phyloP scores from a whole-genome alignment of 2,113 vertebrate genomes.

The Silurus glanis region DNA sequence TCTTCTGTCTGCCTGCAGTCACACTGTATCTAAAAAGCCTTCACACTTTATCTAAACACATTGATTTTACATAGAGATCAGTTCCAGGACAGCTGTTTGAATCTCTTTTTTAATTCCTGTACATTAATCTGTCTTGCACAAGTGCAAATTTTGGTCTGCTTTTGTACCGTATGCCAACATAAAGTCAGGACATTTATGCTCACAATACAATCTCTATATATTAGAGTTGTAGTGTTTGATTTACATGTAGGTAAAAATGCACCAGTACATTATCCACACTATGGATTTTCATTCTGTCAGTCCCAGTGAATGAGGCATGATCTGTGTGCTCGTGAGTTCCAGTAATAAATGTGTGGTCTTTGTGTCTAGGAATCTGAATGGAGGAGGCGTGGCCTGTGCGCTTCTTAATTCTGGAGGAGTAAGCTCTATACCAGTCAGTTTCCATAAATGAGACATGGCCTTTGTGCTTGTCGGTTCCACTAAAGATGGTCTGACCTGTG shows the following conservation, averaged over 20 bases:
- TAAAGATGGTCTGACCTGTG: neutral
- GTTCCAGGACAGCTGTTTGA: constrained; percentile 1
- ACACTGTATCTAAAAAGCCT: neutral
- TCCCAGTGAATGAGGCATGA: neutral
- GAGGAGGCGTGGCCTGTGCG: neutral
- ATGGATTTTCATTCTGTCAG: neutral
- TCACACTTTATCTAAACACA: neutral
- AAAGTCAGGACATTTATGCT: neutral
- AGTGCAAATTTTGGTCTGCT: neutral
- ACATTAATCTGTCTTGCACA: neutral
- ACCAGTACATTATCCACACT: neutral
- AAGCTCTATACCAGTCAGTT: neutral
- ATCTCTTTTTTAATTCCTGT: neutral
- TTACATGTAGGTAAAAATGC: neutral
- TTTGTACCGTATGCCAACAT: neutral
- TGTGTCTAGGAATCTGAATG: no score
- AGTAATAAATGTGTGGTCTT: neutral
- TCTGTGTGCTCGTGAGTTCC: neutral
- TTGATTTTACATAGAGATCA: constrained; percentile 14
- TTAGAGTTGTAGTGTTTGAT: neutral
- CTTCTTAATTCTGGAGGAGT: neutral
- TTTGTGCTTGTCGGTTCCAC: neutral
- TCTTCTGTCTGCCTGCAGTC: constrained; percentile 12
- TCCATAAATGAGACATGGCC: neutral
- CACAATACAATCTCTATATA: neutral